Evolutionary conservation across 2,797 vertebrate species (phyloP), one percentile per base, ranked within the genome.

Genomic region (Melanotaenia maccullochi): DNA sequence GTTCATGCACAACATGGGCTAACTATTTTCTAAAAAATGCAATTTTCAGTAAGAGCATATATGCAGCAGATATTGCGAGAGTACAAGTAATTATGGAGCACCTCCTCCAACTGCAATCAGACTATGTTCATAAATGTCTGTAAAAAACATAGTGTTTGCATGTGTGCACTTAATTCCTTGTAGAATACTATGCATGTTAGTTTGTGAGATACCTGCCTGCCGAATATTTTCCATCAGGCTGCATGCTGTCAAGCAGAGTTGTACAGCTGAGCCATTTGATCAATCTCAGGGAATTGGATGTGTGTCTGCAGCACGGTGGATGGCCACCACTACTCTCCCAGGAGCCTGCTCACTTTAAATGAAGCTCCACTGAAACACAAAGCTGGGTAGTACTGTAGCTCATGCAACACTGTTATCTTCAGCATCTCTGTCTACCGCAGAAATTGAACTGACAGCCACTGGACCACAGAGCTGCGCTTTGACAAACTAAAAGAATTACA

Each of bases 301-400:
- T 73, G 78, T 72, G 88, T 83, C 76, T 84, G 79, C 80, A 58
- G 69, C 40, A 40, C 24, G 71, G 73, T 56, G 58, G 60, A 73
- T 54, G 68, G 83, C 79, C 80, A 60, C 85, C 65, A 24, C 73
- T 81, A 65, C 62, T 78, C 79, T 83, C 85, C 78, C 75, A 65
- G 79, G 84, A 85, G 71, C 69, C 75, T 35, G 70, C 76, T 83
- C 67, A 66, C 79, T 86, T 87, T 88, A 88, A 91, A 84, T 89
- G 85, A 87, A 80, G 87, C 79, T 66, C 59, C 66, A 24, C 32
- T 81, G 81, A 82, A 87, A 89, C 83, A 85, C 85, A 86, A 78
- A 81, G 76, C 76, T 0, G 52, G 52, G 65, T 76, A 62, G 59
- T 65, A 47, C 82, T 58, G 81, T 58, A 47, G 56, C 79, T 85